phyloP scores from a whole-genome alignment of 2,797 vertebrate genomes.

The Carduelis carduelis region DNA sequence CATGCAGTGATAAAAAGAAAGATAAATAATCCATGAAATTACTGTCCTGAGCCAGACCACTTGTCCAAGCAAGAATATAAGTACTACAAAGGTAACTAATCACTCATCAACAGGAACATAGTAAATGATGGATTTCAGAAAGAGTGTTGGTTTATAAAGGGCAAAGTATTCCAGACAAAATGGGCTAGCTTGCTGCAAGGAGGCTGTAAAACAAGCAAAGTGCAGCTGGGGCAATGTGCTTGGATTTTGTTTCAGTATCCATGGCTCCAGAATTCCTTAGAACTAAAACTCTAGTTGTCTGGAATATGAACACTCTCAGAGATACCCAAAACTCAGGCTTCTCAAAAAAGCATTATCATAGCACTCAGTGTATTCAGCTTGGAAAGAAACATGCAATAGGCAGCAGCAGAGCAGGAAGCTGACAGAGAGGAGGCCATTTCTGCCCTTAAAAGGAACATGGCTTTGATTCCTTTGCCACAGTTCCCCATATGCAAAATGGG shows the following conservation, averaged over 20 bases:
- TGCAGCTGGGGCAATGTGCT: not conserved
- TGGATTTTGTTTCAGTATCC: not conserved
- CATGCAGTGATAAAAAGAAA: not conserved
- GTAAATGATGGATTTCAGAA: not conserved
- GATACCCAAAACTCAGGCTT: not conserved
- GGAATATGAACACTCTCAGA: not conserved
- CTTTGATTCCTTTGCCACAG: not conserved
- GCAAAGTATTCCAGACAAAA: not conserved
- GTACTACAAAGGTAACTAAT: not conserved
- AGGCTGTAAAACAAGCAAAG: not conserved
- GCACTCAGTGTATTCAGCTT: fast-evolving
- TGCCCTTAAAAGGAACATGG: not conserved
- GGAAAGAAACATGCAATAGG: not conserved
- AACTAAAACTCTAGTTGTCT: not conserved
- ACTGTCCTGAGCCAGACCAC: not conserved
- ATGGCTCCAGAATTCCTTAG: not conserved
- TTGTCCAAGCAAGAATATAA: not conserved
- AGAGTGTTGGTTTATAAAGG: not conserved
- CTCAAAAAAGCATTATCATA: not conserved
- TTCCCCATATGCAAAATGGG: not conserved
- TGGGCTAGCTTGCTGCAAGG: not conserved
- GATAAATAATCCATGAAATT: not conserved
- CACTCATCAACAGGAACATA: not conserved
- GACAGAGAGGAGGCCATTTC: not conserved
- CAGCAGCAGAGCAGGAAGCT: not conserved